A percentile compares a stretch with the other conserved stretches of the same genome.
These are phyloP conservation scores for Centropristis striata DNA, from an alignment of 2,113 vertebrate species.

Conservation along the genomic window DNA sequence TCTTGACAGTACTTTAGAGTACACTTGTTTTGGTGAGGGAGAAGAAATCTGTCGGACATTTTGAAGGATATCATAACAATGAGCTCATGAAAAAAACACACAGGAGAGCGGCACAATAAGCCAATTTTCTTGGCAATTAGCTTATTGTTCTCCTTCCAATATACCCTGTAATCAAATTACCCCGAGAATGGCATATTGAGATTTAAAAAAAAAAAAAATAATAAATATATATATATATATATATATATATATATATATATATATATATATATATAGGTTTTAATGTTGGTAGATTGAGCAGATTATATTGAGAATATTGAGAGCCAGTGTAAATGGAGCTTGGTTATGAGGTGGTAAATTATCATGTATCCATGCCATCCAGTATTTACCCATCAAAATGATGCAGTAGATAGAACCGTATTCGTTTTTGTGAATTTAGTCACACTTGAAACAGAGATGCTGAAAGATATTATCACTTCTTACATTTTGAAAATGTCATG, in stretches of 20 bases:
- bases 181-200: constrained; percentile 10
- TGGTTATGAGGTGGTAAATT: background rate
- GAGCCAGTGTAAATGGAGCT: background rate
- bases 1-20: background rate
- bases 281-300: background rate
- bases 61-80: constrained; percentile 13
- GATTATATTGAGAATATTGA: constrained; percentile 10
- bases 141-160: constrained; percentile 9
- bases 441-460: background rate
- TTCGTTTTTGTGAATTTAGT: constrained; percentile 32
- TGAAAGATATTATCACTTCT: background rate
- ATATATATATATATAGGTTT: background rate
- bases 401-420: constrained; percentile 19
- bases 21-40: background rate
- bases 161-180: constrained; percentile 38
- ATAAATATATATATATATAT: too few species aligned
- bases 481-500: background rate
- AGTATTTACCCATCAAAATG: background rate
- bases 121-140: background rate
- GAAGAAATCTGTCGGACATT: background rate
- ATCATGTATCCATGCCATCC: constrained; percentile 15
- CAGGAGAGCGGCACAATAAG: background rate
- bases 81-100: background rate
- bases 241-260: too few species aligned
- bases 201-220: too few species aligned